Percentiles rank a stretch among this genome's conserved stretches.
Conservation (phyloP, 37 sponge, comb jelly and placozoan species). For the Petrosia ficiformis region DNA sequence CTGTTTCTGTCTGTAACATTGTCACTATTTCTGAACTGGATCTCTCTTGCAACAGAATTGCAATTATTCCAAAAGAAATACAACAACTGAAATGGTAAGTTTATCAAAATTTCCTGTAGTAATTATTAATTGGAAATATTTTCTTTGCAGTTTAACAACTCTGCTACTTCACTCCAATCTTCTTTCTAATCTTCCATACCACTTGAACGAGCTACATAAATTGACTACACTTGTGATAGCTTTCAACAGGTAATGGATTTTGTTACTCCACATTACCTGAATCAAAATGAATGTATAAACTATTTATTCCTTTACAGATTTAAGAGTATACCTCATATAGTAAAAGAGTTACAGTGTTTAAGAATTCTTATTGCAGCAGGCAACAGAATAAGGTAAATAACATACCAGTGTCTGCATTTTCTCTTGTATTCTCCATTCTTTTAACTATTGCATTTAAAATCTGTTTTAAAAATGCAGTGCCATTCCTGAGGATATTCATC, state of each 20-base stretch:
- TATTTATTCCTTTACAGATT: slow-evolving; percentile 9
- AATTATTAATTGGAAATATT: neutral
- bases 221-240: slow-evolving; percentile 66
- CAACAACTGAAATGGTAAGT: slow-evolving; percentile 41
- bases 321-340: slow-evolving; percentile 34
- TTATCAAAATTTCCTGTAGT: too few relatives aligned
- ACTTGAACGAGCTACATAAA: slow-evolving; percentile 37
- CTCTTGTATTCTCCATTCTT: neutral
- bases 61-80: slow-evolving; percentile 52
- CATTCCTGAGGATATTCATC: slow-evolving; percentile 60
- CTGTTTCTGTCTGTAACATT: slow-evolving; percentile 58
- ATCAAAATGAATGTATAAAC: neutral
- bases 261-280: too few relatives aligned
- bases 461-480: slow-evolving; percentile 28
- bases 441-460: neutral
- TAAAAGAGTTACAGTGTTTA: slow-evolving; percentile 53
- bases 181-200: slow-evolving; percentile 54
- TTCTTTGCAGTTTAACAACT: slow-evolving; percentile 45
- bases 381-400: slow-evolving; percentile 61
- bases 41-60: slow-evolving; percentile 60
- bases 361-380: slow-evolving; percentile 63
- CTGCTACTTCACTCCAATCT: slow-evolving; percentile 83
- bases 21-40: slow-evolving; percentile 61
- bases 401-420: neutral
- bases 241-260: slow-evolving; percentile 55